Evolutionary conservation across 2,113 vertebrate genomes (phyloP).

Genomic region (Corythaeola cristata): DNA sequence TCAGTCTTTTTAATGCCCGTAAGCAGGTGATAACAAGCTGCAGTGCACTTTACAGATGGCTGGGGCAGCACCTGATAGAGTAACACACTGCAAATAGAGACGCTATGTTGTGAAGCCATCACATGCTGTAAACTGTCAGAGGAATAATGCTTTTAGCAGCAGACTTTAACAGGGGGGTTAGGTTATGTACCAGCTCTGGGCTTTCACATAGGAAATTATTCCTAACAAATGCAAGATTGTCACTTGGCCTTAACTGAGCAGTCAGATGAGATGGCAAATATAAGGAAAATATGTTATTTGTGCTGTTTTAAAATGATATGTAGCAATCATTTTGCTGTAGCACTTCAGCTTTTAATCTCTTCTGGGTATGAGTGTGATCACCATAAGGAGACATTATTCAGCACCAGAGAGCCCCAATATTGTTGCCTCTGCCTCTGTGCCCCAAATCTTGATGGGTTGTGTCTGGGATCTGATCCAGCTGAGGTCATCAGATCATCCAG

Average conservation of each 20-base stretch:
- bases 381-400: background rate
- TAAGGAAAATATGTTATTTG: background rate
- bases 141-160: conserved; percentile 20
- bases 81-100: conserved; percentile 23
- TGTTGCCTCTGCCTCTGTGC: background rate
- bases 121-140: background rate
- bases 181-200: background rate
- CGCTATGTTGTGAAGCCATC: background rate
- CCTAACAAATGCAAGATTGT: background rate
- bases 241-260: background rate
- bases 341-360: background rate
- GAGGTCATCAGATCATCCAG: background rate
- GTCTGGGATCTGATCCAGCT: background rate
- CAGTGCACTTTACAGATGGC: conserved; percentile 34
- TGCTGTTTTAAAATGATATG: background rate
- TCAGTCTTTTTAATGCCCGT: background rate
- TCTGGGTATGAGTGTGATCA: background rate
- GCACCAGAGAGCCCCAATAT: background rate
- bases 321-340: background rate
- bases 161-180: background rate
- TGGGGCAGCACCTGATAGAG: background rate
- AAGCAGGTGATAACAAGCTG: conserved; percentile 13
- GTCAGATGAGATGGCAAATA: conserved; percentile 8
- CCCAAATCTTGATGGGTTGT: background rate
- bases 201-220: background rate